phyloP scores from a whole-genome alignment of 2,113 vertebrate genomes.

The Malurus cyaneus region DNA sequence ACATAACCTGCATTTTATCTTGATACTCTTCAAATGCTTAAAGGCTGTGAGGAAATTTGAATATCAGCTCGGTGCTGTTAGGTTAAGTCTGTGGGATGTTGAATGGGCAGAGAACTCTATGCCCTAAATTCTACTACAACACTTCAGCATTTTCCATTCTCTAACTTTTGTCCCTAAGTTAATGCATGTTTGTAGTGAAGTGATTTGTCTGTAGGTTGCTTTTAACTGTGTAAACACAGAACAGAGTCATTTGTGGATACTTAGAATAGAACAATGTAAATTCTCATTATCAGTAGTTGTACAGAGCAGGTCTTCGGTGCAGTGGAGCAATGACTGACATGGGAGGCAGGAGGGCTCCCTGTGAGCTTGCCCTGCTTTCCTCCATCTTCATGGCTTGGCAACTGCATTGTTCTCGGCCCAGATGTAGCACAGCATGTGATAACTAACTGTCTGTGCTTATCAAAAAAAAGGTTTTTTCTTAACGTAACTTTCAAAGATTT shows the following conservation, averaged over 20 bases:
- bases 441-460: background rate
- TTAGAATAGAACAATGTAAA: background rate
- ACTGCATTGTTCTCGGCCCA: background rate
- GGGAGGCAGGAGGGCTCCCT: background rate
- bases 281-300: background rate
- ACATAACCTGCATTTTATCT: background rate
- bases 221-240: background rate
- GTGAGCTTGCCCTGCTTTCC: background rate
- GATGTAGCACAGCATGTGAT: background rate
- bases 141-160: background rate
- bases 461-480: background rate
- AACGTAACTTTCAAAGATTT: background rate
- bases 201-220: background rate
- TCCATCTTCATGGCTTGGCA: background rate
- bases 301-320: background rate
- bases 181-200: background rate
- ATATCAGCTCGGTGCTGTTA: background rate
- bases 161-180: background rate
- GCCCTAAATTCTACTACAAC: background rate
- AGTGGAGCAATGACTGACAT: background rate
- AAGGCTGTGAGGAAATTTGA: background rate
- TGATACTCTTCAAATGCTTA: background rate
- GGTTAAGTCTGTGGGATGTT: background rate
- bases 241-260: background rate
- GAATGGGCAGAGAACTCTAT: background rate